Evolutionary conservation across 2,797 vertebrate genomes (phyloP).

Genomic region (Typhlichthys subterraneus): DNA sequence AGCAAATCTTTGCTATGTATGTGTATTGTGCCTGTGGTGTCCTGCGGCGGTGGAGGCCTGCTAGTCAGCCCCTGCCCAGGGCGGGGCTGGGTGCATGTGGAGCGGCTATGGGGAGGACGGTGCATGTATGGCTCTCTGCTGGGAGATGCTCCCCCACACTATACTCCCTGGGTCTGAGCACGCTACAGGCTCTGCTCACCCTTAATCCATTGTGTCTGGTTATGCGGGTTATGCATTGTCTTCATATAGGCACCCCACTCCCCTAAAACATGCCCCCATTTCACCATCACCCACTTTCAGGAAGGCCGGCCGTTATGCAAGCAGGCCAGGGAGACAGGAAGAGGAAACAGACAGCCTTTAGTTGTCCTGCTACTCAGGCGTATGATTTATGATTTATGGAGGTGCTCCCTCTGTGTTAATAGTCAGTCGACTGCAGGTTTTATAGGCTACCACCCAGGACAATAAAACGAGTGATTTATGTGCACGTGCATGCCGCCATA

Average conservation of each 20-base stretch:
- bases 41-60: not conserved
- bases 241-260: conserved; percentile 15
- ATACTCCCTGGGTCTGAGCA: conserved; percentile 26
- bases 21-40: too few relatives aligned
- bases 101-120: conserved; percentile 11
- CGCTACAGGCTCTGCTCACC: conserved; percentile 32
- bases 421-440: conserved; percentile 54
- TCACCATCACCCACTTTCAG: conserved; percentile 53
- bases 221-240: conserved; percentile 75
- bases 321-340: conserved; percentile 6
- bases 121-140: conserved; percentile 50
- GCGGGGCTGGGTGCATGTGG: not conserved
- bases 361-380: not conserved
- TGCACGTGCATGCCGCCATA: not conserved
- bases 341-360: conserved; percentile 5
- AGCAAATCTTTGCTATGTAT: too few relatives aligned
- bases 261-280: not conserved
- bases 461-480: conserved; percentile 12
- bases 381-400: conserved; percentile 29
- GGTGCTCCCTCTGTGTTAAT: conserved; percentile 43
- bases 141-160: conserved; percentile 27
- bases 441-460: conserved; percentile 37
- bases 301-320: conserved; percentile 19
- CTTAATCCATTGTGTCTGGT: conserved; percentile 55
- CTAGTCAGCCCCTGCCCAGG: not conserved